Evolutionary conservation across 2,113 vertebrate species (phyloP).

Genomic region (Perca flavescens): DNA sequence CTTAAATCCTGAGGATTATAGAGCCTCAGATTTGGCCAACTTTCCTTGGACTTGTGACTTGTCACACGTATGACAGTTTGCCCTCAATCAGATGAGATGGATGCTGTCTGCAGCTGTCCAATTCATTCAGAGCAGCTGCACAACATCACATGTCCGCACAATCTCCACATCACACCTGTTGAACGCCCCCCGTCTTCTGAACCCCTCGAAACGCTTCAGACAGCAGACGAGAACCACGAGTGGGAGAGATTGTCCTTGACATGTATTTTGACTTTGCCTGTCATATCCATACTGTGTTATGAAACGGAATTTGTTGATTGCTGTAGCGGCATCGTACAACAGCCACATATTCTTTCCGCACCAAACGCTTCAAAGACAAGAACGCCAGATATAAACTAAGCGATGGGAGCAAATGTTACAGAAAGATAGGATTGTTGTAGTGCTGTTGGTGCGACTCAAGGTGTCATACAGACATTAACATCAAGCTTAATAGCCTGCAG

Average conservation of each 20-base stretch:
- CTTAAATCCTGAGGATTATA: conserved; percentile 20
- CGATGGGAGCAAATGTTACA: conserved; percentile 19
- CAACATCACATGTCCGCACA: conserved; percentile 30
- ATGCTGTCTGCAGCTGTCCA: conserved; percentile 41
- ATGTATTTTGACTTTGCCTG: conserved; percentile 31
- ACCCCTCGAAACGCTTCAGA: neutral
- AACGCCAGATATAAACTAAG: conserved; percentile 22
- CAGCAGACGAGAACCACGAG: neutral
- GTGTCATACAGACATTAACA: conserved; percentile 7
- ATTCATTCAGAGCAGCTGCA: conserved; percentile 40
- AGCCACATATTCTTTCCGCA: neutral
- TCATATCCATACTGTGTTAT: conserved; percentile 26
- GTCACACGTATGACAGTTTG: conserved; percentile 36
- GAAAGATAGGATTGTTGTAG: neutral
- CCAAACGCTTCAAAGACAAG: conserved; percentile 30
- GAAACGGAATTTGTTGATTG: conserved; percentile 31
- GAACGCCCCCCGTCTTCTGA: conserved; percentile 26
- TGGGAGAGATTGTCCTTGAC: conserved; percentile 39
- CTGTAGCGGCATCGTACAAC: neutral
- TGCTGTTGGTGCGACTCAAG: conserved; percentile 17
- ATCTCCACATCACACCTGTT: conserved; percentile 55
- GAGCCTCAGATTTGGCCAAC: neutral
- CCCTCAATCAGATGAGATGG: conserved; percentile 51
- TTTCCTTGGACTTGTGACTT: conserved; percentile 13
- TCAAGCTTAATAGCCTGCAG: conserved; percentile 35